Evolutionary conservation across 2,888 invertebrate genomes (phyloP), one percentile per base, ranked within the genome.

Genomic region (Andricus curvator): DNA sequence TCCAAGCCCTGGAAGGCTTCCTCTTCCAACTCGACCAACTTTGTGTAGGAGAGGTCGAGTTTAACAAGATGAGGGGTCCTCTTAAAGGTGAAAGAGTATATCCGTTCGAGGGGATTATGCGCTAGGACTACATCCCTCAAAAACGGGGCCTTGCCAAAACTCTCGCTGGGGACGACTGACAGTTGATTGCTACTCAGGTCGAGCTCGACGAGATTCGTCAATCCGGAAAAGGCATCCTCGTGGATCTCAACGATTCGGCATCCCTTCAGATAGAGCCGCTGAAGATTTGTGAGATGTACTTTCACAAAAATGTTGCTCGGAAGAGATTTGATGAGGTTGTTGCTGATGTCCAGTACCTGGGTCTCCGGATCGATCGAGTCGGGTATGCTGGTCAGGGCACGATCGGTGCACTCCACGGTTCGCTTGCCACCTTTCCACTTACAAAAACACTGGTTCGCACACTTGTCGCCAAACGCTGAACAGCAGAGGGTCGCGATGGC

Each of bases 371-470:
- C 97, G 86, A 98, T 96, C 89, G 96, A 96, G 88, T 96, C 96
- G 70, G 98, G 98, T 86, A 98, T 96, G 80, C 96, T 96, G 89
- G 97, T 97, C 85, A 98, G 94, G 82, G 95, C 95, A 82, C 96
- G 96, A 93, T 97, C 96, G 90, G 96, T 95, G 93, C 98, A 98
- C 93, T 98, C 97, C 83, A 98, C 98, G 77, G 98, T 97, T 92
- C 97, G 97, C 93, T 98, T 98, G 87, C 98, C 98, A 89, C 96
- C 96, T 93, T 98, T 98, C 98, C 98, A 98, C 93, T 98, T 98
- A 94, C 98, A 98, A 89, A 95, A 95, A 93, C 98, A 98, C 88
- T 91, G 88, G 79, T 91, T 91, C 79, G 91, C 89, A 86, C 92
- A 93, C 86, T 91, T 92, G 86, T 92, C 92, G 51, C 86, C 88